These are phyloP conservation scores for Megaleporinus macrocephalus DNA, from an alignment of 2,113 vertebrate genomes.

Conservation along the genomic window DNA sequence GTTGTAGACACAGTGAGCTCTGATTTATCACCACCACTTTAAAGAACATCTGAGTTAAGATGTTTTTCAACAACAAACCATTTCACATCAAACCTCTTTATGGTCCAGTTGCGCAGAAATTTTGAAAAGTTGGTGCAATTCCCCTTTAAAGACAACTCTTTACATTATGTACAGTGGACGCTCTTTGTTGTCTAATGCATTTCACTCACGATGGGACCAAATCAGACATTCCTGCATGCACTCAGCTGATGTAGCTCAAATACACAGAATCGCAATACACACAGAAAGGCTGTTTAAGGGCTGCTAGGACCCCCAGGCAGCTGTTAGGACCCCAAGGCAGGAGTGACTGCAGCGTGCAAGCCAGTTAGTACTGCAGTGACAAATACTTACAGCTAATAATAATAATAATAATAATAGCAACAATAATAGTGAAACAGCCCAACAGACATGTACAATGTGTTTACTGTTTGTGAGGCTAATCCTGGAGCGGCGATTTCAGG, in stretches of 20 bases:
- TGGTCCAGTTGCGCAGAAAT: too few relatives aligned
- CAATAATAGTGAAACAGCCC: too few relatives aligned
- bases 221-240: slow-evolving; percentile 66
- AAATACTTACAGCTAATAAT: background rate
- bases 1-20: too few relatives aligned
- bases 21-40: too few relatives aligned
- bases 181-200: slow-evolving; percentile 7
- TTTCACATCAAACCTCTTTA: too few relatives aligned
- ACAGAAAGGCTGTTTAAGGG: background rate
- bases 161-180: background rate
- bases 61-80: too few relatives aligned
- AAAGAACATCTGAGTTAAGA: too few relatives aligned
- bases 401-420: too few relatives aligned
- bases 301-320: background rate
- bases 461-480: background rate
- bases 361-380: background rate
- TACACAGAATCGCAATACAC: background rate
- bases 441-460: background rate
- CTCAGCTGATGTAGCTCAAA: background rate
- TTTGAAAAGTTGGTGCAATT: too few relatives aligned
- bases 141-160: background rate
- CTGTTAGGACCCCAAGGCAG: background rate
- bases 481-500: background rate
- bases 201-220: slow-evolving; percentile 71
- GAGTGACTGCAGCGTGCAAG: background rate